Percentiles rank a stretch among this genome's conserved stretches.
Conservation (phyloP, 1,140 invertebrate genomes). For the Drosophila chauvacae region DNA sequence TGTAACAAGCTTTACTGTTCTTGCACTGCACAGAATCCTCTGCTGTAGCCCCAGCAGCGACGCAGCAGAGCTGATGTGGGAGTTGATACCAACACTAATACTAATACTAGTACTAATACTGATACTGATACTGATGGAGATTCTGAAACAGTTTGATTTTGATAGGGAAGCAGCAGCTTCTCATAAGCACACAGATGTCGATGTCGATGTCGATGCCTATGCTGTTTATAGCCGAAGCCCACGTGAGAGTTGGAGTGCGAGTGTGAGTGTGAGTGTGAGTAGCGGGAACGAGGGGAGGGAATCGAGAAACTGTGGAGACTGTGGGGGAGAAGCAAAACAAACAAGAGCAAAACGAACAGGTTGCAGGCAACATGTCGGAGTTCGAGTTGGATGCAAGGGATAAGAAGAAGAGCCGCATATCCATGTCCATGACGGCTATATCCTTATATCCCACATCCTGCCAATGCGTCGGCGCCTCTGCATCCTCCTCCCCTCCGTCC, state of each 20-base stretch:
- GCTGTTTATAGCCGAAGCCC: conserved; percentile 60
- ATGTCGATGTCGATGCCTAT: conserved; percentile 35
- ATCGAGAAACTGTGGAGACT: too few relatives aligned
- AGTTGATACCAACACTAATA: conserved; percentile 13
- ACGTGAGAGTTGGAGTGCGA: conserved; percentile 10
- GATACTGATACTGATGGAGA: conserved; percentile 32
- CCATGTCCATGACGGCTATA: conserved; percentile 31
- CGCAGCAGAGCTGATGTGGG: conserved; percentile 13
- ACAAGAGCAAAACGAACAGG: conserved; percentile 49
- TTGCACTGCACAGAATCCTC: background rate
- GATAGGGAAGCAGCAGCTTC: conserved; percentile 28
- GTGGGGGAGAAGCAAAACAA: background rate
- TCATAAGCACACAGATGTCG: conserved; percentile 32
- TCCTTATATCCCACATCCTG: conserved; percentile 16
- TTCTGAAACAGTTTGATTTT: conserved; percentile 36
- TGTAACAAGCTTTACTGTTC: background rate
- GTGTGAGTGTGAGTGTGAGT: background rate
- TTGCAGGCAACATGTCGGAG: conserved; percentile 48
- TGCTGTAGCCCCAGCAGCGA: conserved; percentile 1
- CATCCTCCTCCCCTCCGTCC: conserved; percentile 10
- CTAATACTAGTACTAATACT: background rate
- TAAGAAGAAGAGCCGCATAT: conserved; percentile 41
- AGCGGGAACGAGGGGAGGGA: too few relatives aligned
- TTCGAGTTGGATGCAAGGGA: conserved; percentile 61
- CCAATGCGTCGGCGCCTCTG: conserved; percentile 67